Evolutionary conservation across 2,113 vertebrate genomes (phyloP).

Genomic region (Noctilio leporinus): DNA sequence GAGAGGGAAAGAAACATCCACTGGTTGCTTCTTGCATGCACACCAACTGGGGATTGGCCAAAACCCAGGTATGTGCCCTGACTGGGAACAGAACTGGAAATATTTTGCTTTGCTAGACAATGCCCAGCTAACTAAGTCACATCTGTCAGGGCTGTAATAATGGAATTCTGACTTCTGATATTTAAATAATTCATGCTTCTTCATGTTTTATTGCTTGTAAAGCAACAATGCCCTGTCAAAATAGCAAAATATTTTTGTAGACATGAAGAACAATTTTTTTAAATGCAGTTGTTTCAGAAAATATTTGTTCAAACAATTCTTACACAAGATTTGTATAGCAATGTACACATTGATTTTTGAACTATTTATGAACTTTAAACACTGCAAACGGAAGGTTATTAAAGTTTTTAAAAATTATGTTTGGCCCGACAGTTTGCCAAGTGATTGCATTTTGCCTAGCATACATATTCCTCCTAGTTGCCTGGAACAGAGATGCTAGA

Average conservation of each 20-base stretch:
- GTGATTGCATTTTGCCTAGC: not conserved
- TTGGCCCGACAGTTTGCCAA: not conserved
- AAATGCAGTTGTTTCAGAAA: not conserved
- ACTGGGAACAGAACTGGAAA: too few relatives aligned
- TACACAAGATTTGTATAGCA: not conserved
- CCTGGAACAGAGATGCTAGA: not conserved
- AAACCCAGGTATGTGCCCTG: too few relatives aligned
- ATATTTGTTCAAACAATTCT: not conserved
- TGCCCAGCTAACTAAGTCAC: too few relatives aligned
- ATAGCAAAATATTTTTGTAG: not conserved
- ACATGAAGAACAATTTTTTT: not conserved
- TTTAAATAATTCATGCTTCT: not conserved
- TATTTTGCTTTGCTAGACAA: too few relatives aligned
- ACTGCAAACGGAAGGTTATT: not conserved
- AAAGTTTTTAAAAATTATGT: not conserved
- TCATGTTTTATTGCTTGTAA: not conserved
- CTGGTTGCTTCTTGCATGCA: too few relatives aligned
- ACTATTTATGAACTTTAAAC: conserved; percentile 9
- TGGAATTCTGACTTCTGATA: not conserved
- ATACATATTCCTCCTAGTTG: not conserved
- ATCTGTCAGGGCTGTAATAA: not conserved
- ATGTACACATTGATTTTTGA: not conserved
- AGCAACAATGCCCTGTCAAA: not conserved
- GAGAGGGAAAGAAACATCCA: too few relatives aligned
- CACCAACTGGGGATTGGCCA: too few relatives aligned